Evolutionary conservation across 2,113 vertebrate species (phyloP).

Genomic region (Percina caprodes): DNA sequence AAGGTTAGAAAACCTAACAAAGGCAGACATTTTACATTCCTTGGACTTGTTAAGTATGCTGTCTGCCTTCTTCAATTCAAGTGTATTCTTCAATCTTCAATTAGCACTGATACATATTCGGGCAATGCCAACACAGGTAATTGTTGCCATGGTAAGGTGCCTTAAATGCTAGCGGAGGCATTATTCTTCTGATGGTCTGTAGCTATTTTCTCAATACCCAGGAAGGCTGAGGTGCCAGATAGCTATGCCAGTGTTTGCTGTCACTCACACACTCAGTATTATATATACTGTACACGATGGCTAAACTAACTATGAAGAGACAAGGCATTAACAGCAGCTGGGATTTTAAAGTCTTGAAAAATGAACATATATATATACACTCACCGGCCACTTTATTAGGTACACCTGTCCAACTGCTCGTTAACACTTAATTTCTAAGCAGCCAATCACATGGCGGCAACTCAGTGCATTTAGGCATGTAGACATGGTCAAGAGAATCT

Average conservation of each 20-base stretch:
- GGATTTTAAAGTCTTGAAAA: conserved; percentile 14
- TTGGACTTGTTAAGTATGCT: conserved; percentile 43
- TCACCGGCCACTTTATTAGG: too few species aligned
- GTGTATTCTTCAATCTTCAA: too few species aligned
- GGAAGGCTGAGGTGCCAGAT: conserved; percentile 71
- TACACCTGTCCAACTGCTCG: too few species aligned
- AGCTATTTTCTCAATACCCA: conserved; percentile 43
- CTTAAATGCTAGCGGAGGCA: conserved; percentile 40
- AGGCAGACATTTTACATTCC: conserved; percentile 13
- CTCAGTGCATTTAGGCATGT: too few species aligned
- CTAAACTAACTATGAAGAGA: conserved; percentile 37
- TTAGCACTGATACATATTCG: conserved; percentile 44
- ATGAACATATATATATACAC: conserved; percentile 4
- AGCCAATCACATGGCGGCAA: too few species aligned
- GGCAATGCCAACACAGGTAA: conserved; percentile 20
- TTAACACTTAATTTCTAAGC: too few species aligned
- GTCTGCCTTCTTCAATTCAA: too few species aligned
- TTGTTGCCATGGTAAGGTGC: conserved; percentile 65
- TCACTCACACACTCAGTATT: conserved; percentile 58
- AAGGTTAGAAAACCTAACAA: conserved; percentile 25
- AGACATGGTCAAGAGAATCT: too few species aligned
- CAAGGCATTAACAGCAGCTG: conserved; percentile 22
- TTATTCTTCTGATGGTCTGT: conserved; percentile 42
- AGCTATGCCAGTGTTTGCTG: conserved; percentile 58
- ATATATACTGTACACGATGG: conserved; percentile 33